phyloP scores from a whole-genome alignment of 2,888 invertebrate species.

The Tromatobia lineatoria region DNA sequence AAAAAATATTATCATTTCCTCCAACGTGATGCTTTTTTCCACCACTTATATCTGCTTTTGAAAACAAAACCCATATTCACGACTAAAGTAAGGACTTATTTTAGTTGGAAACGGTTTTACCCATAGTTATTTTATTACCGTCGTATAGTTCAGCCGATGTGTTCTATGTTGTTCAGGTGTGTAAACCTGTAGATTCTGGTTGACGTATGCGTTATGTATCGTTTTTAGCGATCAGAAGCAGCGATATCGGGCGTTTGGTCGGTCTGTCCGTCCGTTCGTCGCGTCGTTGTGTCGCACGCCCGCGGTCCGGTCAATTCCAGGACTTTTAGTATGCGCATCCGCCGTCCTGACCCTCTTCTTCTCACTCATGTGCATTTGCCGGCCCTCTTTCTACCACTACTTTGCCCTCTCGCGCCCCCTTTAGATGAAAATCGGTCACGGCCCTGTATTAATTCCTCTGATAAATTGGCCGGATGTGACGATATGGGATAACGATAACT shows the following conservation, averaged over 20 bases:
- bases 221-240: slow-evolving; percentile 43
- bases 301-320: slow-evolving; percentile 50
- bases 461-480: slow-evolving; percentile 71
- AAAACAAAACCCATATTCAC: background rate
- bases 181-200: slow-evolving; percentile 11
- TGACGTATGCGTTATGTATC: slow-evolving; percentile 21
- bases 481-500: slow-evolving; percentile 48
- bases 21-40: slow-evolving; percentile 1
- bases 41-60: background rate
- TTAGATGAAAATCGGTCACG: slow-evolving; percentile 64
- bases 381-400: background rate
- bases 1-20: background rate
- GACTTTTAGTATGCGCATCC: slow-evolving; percentile 46
- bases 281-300: slow-evolving; percentile 31
- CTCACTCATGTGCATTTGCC: background rate
- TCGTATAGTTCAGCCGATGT: slow-evolving; percentile 13
- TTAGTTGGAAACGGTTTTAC: background rate
- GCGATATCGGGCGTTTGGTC: slow-evolving; percentile 55
- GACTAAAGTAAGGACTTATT: background rate
- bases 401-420: slow-evolving; percentile 50
- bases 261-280: slow-evolving; percentile 25
- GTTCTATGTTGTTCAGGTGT: slow-evolving; percentile 15
- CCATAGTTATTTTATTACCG: background rate
- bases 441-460: slow-evolving; percentile 64
- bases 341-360: slow-evolving; percentile 23